phyloP scores from a whole-genome alignment of 2,797 vertebrate species.

The Linurgus olivaceus region DNA sequence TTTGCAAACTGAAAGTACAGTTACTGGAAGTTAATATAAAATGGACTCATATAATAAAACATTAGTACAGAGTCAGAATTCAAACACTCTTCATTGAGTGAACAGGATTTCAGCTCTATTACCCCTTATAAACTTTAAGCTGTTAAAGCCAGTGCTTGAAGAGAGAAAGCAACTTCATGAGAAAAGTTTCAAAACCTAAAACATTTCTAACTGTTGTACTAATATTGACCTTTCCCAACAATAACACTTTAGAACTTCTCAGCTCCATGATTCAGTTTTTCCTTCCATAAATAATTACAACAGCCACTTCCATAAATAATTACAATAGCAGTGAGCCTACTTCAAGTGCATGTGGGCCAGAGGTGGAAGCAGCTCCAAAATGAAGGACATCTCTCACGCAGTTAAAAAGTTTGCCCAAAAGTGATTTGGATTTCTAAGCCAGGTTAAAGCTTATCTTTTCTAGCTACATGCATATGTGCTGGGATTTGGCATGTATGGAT shows the following conservation, averaged over 20 bases:
- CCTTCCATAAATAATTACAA: not conserved
- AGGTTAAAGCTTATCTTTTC: not conserved
- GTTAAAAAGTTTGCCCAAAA: not conserved
- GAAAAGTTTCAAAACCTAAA: not conserved
- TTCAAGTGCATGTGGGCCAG: not conserved
- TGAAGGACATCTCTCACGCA: not conserved
- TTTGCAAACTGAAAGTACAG: slow-evolving; percentile 12
- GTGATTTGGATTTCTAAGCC: not conserved
- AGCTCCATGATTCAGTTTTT: not conserved
- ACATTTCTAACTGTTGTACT: not conserved
- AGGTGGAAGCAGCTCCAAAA: not conserved
- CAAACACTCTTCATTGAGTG: not conserved
- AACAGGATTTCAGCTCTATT: not conserved
- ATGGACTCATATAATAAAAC: not conserved
- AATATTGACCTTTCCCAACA: not conserved
- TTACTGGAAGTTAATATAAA: slow-evolving; percentile 37
- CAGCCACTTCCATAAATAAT: not conserved
- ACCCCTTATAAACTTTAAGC: not conserved
- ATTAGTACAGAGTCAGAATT: not conserved
- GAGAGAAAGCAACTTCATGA: not conserved
- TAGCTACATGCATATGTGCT: not conserved
- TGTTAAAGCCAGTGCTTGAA: not conserved
- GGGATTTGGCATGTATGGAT: not conserved
- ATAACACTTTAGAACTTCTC: not conserved
- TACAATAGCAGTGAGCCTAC: not conserved